phyloP scores from a whole-genome alignment of 2,797 vertebrate genomes.

The Peromyscus nudipes region DNA sequence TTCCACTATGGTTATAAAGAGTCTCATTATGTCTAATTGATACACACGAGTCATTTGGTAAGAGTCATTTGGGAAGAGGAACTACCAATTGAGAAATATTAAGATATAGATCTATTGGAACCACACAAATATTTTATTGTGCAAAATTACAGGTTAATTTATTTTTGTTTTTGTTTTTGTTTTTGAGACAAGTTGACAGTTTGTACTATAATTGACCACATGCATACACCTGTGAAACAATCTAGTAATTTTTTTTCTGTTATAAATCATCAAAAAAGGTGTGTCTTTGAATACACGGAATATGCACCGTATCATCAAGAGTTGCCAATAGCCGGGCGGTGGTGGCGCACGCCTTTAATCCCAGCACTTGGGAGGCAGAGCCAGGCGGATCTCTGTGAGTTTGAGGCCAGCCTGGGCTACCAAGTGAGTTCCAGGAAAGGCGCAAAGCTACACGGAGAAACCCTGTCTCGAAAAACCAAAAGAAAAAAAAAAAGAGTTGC shows the following conservation, averaged over 20 bases:
- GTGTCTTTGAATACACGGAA: not conserved
- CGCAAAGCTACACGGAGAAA: too few relatives aligned
- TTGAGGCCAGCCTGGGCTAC: too few relatives aligned
- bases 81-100: not conserved
- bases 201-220: not conserved
- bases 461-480: too few relatives aligned
- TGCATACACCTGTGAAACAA: not conserved
- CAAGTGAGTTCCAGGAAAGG: too few relatives aligned
- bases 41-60: too few relatives aligned
- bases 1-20: not conserved
- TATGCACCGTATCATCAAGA: not conserved
- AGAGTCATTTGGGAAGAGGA: not conserved
- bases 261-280: not conserved
- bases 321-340: too few relatives aligned
- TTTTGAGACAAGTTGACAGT: not conserved
- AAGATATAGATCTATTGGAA: not conserved
- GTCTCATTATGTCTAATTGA: not conserved
- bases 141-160: not conserved
- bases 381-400: too few relatives aligned
- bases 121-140: not conserved
- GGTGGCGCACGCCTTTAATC: too few relatives aligned
- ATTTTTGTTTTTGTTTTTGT: not conserved
- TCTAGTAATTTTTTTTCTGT: not conserved
- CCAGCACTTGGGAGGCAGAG: too few relatives aligned
- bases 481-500: too few relatives aligned